Percentiles rank a stretch among this genome's conserved stretches.
Evolutionary conservation across 2,113 vertebrate species (phyloP).

Genomic region (Hipposideros armiger): DNA sequence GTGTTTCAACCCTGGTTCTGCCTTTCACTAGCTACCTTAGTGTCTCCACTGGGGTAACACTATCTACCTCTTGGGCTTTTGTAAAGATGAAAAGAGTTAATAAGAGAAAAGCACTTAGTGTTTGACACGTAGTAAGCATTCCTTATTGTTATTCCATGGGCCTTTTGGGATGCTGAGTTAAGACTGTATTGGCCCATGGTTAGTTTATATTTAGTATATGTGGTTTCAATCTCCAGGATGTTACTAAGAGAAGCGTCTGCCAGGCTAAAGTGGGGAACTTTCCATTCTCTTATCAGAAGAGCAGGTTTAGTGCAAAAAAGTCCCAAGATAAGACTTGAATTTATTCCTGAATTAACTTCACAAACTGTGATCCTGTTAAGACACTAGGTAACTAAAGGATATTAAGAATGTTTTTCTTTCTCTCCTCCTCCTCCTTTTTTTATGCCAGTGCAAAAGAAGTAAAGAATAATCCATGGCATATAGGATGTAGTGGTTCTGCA

Average conservation of each 20-base stretch:
- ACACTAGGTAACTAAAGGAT: background rate
- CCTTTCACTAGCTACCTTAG: background rate
- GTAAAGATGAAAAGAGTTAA: constrained; percentile 1
- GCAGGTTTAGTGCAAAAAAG: background rate
- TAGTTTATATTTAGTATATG: background rate
- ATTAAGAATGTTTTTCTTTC: constrained; percentile 11
- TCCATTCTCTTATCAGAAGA: background rate
- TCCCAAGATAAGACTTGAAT: background rate
- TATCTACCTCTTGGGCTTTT: background rate
- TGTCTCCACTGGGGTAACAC: background rate
- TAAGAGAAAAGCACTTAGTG: constrained; percentile 17
- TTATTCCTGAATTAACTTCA: constrained; percentile 21
- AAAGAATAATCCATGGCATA: background rate
- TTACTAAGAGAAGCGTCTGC: constrained; percentile 13
- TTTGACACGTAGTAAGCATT: background rate
- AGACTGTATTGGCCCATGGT: background rate
- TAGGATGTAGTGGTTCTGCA: background rate
- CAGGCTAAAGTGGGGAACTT: background rate
- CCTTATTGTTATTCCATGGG: background rate
- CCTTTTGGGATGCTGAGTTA: constrained; percentile 27
- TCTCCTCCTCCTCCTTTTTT: too few relatives aligned
- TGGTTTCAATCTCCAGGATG: background rate
- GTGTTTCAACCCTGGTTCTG: background rate
- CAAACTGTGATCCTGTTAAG: background rate
- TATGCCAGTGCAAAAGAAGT: background rate